Evolutionary conservation across 2,797 vertebrate genomes (phyloP), one percentile per base, ranked within the genome.

Genomic region (Enteromius unitaeniatus): DNA sequence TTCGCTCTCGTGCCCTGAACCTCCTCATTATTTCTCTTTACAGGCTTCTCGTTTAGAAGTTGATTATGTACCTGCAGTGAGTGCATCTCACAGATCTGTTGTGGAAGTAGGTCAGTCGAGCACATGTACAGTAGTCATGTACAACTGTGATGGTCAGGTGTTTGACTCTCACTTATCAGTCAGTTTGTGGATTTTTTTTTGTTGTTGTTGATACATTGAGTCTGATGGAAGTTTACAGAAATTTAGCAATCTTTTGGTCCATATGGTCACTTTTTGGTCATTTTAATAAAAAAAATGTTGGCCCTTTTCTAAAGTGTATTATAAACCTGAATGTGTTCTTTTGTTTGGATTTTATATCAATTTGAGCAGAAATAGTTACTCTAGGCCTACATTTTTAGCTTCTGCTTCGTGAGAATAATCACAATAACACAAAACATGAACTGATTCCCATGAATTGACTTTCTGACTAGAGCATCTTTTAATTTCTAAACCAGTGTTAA

Each of bases 1-100:
- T 62, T 62, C 0, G 13, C 58, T 28, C 58, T 78, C 10, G 13
- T 8, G 8, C 28, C 34, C 47, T 31, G 28, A 45, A n/a, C 45
- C 34, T 65, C 58, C 28, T 55, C 45, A 40, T 51, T 53, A 55
- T 78, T 62, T 21, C 69, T 49, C 45, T 51, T 31, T 51, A 73
- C 45, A 31, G 58, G 15, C 23, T 2, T 19, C 26, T 26, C 40
- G 23, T 45, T 47, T 69, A 8, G 15, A 31, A 19, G 45, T 9
- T 49, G 8, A 28, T 28, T 9, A 37, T 37, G 64, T 21, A 37
- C 64, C 15, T 72, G 69, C 67, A 14, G 67, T 5, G 64, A 67
- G 31, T 21, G 58, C 23, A 28, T 62, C 58, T 62, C 58, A 62
- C 58, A 28, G 6, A 60, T 26, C 4, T 60, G 31, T 17, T 8